Base-by-base conservation (phyloP, 2,888 invertebrate genomes). In the Tryphoninae sp. region DNA sequence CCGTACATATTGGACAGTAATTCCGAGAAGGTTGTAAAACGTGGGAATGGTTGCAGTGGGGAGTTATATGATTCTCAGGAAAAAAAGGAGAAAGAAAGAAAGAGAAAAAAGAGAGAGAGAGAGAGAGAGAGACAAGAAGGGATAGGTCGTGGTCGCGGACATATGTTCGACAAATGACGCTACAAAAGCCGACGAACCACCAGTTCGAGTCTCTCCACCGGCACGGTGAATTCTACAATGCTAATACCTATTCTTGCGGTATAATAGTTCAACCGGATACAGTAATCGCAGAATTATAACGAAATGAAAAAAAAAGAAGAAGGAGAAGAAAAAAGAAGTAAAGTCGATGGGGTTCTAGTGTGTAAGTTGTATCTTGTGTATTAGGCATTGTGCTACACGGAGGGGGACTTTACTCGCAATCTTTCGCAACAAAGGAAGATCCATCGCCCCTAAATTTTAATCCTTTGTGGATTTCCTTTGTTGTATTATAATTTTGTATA, bases 81-180 rank as follows among this genome's bases (percentile, higher is more conserved):
- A 42, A 51, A 22, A 74, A 42, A 40, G 19, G 40, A 61, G 58
- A 61, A 59, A 26, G 33, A 40, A 62, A n/a, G 68, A 58, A 51
- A 22, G 19, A 65, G 19, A 65, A 59, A 49, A 55, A 58, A 8
- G 19, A 53, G 55, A n/a, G 68, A 58, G 40, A 22, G 22, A 64
- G 19, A 19, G 19, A 19, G 19, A 59, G 49, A 55, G 49, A 8
- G 4, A 26, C 22, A 65, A 75, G 45, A 45, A 49, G 75, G 64
- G 76, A 78, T 81, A 81, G 81, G 77, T 81, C 81, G 77, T 78
- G 81, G 78, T 78, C 13, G 64, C 33, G 53, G 67, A 74, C 77
- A 78, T 77, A 51, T 77, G 77, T 69, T 77, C 58, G 72, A 68
- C 73, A 64, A 77, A 77, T 81, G 81, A 69, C 73, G 68, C 68